These are phyloP conservation scores for Xestia rhomboidea DNA, from an alignment of 2,888 invertebrate species.

Conservation along the genomic window DNA sequence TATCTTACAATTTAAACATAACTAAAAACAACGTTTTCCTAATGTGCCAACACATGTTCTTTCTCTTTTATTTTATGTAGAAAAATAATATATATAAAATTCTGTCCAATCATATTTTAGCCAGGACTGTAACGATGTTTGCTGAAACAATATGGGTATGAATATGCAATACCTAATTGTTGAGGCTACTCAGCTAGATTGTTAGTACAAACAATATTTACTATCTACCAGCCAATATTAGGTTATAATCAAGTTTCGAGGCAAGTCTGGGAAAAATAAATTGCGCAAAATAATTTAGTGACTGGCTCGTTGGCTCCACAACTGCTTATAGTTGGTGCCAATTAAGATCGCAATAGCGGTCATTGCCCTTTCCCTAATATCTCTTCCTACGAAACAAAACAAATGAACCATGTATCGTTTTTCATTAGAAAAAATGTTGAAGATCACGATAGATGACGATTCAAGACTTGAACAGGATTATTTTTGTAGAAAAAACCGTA, in stretches of 20 bases:
- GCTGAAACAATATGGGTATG: conserved; percentile 13
- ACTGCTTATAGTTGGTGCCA: too few relatives aligned
- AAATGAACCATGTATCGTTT: too few relatives aligned
- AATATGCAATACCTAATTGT: conserved; percentile 32
- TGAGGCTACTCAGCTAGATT: conserved; percentile 1
- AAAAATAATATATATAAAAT: neutral
- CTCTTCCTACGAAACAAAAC: too few relatives aligned
- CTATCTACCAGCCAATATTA: conserved; percentile 28
- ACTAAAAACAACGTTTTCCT: too few relatives aligned
- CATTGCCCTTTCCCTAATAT: too few relatives aligned
- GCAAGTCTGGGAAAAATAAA: neutral
- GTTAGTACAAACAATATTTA: conserved; percentile 12
- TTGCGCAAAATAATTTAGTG: neutral
- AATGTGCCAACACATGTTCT: neutral
- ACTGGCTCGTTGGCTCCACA: neutral
- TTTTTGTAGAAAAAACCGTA: too few relatives aligned
- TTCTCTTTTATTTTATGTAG: neutral
- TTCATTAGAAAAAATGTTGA: too few relatives aligned
- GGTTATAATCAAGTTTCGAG: conserved; percentile 10
- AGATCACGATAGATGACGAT: too few relatives aligned
- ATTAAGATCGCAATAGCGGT: too few relatives aligned
- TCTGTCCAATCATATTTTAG: neutral
- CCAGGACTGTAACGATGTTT: neutral
- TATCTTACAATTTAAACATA: neutral
- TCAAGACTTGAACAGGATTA: too few relatives aligned